Conservation (phyloP, 2,797 vertebrate genomes). For the Furcifer pardalis region DNA sequence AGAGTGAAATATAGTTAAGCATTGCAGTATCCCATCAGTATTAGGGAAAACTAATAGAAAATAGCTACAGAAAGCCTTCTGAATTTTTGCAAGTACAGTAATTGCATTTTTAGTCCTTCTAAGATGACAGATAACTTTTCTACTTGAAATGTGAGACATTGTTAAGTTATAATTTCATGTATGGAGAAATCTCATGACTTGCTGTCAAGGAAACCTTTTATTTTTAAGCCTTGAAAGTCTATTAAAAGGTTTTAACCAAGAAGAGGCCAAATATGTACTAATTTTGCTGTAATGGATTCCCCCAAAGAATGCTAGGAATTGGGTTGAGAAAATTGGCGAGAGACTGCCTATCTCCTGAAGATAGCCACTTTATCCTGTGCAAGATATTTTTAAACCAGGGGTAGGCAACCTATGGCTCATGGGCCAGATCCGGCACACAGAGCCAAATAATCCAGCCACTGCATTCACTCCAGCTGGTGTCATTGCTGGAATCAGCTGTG, state of each 20-base stretch:
- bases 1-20: neutral
- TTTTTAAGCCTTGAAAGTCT: neutral
- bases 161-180: slow-evolving; percentile 7
- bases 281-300: neutral
- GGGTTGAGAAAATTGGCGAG: neutral
- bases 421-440: no score
- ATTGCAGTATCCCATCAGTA: neutral
- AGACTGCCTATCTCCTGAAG: no score
- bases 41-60: slow-evolving; percentile 6
- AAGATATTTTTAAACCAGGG: neutral
- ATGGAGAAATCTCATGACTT: neutral
- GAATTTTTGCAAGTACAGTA: neutral
- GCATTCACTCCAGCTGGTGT: no score
- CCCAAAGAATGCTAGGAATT: neutral
- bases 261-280: neutral
- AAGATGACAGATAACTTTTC: slow-evolving; percentile 1
- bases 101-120: slow-evolving; percentile 2
- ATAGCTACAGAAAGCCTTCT: neutral
- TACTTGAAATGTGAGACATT: neutral
- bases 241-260: neutral
- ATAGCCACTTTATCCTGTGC: neutral
- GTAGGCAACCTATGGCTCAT: no score
- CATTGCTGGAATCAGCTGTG: no score
- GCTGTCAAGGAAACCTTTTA: neutral
- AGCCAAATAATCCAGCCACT: no score